Conservation (phyloP, 2,888 invertebrate species). For the Euproctis similis region DNA sequence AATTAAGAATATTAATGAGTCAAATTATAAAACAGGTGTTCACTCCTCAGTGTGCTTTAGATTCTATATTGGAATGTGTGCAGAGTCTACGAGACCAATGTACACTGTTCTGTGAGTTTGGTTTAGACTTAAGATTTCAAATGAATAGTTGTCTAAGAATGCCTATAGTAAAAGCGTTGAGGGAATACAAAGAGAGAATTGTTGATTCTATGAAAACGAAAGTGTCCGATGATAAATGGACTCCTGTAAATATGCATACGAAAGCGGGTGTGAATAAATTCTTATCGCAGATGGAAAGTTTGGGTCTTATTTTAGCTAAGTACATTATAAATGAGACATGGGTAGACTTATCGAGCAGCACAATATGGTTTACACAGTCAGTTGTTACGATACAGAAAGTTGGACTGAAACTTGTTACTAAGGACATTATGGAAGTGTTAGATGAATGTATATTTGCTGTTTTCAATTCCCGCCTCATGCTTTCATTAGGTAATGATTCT, state of each 20-base stretch:
- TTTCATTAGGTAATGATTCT: conserved; percentile 57
- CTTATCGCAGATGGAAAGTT: conserved; percentile 80
- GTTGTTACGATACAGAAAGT: conserved; percentile 84
- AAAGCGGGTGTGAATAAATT: conserved; percentile 81
- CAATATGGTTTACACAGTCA: conserved; percentile 85
- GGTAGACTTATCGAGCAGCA: conserved; percentile 86
- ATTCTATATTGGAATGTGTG: conserved; percentile 90
- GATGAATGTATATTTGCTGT: conserved; percentile 84
- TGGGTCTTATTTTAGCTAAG: conserved; percentile 80
- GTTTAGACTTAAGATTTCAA: conserved; percentile 94
- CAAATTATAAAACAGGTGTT: conserved; percentile 92
- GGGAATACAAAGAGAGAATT: conserved; percentile 87
- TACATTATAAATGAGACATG: conserved; percentile 79
- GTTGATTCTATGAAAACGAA: conserved; percentile 87
- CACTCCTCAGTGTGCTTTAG: conserved; percentile 89
- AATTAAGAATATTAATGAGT: conserved; percentile 85
- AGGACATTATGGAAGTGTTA: conserved; percentile 83
- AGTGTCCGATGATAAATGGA: conserved; percentile 89
- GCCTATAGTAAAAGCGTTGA: conserved; percentile 84
- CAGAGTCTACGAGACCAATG: conserved; percentile 86
- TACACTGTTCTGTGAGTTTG: conserved; percentile 77
- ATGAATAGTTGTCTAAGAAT: conserved; percentile 89
- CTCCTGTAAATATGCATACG: conserved; percentile 86
- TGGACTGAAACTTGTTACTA: conserved; percentile 83
- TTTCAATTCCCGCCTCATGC: conserved; percentile 83